phyloP scores from a whole-genome alignment of 2,888 invertebrate genomes.

The Lepidochrysops patricia region DNA sequence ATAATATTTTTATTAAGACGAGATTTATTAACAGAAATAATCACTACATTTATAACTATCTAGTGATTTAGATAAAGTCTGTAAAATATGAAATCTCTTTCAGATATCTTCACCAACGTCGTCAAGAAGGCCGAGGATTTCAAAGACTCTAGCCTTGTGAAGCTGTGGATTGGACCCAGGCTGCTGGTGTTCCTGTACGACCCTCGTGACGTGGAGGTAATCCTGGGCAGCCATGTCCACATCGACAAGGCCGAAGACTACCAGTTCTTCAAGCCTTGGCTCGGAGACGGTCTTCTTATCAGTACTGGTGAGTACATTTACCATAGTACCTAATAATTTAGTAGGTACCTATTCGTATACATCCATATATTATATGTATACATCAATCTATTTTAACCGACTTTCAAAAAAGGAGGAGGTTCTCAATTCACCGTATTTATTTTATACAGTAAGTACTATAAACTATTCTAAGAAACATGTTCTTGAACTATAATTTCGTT shows the following conservation, averaged over 20 bases:
- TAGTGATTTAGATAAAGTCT: neutral
- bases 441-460: too few relatives aligned
- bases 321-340: neutral
- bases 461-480: too few relatives aligned
- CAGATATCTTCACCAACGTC: slow-evolving; percentile 82
- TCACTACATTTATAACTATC: too few relatives aligned
- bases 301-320: slow-evolving; percentile 77
- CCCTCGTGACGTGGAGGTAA: slow-evolving; percentile 84
- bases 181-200: slow-evolving; percentile 82
- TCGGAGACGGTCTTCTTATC: slow-evolving; percentile 87
- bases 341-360: too few relatives aligned
- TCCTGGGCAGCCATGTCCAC: slow-evolving; percentile 85
- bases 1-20: too few relatives aligned
- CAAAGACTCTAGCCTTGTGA: slow-evolving; percentile 72
- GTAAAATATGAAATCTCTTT: neutral
- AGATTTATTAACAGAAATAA: too few relatives aligned
- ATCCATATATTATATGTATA: too few relatives aligned
- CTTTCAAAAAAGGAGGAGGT: too few relatives aligned
- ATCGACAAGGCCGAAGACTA: slow-evolving; percentile 88
- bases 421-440: too few relatives aligned
- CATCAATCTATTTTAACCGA: neutral
- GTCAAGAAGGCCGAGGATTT: slow-evolving; percentile 70
- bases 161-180: slow-evolving; percentile 85
- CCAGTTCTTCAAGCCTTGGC: slow-evolving; percentile 87
- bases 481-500: too few relatives aligned